A percentile compares a stretch with the other conserved stretches of the same genome.
These are phyloP conservation scores for Trematomus loennbergii DNA, from an alignment of 2,113 vertebrate species.

Conservation along the genomic window DNA sequence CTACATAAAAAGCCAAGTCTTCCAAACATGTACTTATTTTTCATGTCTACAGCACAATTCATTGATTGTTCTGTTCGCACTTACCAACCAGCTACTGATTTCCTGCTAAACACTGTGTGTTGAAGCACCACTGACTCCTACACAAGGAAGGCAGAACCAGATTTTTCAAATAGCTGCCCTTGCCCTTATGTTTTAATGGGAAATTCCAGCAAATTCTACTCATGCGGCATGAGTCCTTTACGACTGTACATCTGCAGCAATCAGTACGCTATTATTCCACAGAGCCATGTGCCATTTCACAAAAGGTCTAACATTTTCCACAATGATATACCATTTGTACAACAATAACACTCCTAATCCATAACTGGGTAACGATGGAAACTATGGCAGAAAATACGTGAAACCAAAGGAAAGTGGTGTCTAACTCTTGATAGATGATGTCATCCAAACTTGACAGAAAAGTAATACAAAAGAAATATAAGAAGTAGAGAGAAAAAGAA, in stretches of 20 bases:
- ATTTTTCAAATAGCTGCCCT: constrained; percentile 57
- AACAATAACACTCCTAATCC: not conserved
- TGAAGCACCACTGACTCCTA: constrained; percentile 58
- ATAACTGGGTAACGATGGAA: not conserved
- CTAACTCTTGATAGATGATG: not conserved
- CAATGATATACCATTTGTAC: not conserved
- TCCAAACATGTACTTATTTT: not conserved
- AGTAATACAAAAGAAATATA: constrained; percentile 8
- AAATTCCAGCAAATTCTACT: not conserved
- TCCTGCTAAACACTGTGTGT: not conserved
- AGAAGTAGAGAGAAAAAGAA: not conserved
- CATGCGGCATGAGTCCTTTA: too few relatives aligned
- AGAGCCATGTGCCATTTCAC: not conserved
- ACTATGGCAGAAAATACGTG: not conserved
- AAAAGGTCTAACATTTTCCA: not conserved
- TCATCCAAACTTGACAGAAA: constrained; percentile 16
- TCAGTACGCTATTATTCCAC: not conserved
- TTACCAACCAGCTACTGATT: constrained; percentile 1
- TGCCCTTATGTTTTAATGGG: constrained; percentile 10
- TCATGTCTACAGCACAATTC: not conserved
- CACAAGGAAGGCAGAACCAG: constrained; percentile 32
- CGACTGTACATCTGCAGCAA: not conserved
- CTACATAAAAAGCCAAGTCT: not conserved
- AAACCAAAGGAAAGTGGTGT: not conserved
- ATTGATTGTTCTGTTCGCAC: not conserved